A percentile compares a stretch with the other conserved stretches of the same genome.
Evolutionary conservation across 2,797 vertebrate genomes (phyloP).

Genomic region (Phyllotis vaccarum): DNA sequence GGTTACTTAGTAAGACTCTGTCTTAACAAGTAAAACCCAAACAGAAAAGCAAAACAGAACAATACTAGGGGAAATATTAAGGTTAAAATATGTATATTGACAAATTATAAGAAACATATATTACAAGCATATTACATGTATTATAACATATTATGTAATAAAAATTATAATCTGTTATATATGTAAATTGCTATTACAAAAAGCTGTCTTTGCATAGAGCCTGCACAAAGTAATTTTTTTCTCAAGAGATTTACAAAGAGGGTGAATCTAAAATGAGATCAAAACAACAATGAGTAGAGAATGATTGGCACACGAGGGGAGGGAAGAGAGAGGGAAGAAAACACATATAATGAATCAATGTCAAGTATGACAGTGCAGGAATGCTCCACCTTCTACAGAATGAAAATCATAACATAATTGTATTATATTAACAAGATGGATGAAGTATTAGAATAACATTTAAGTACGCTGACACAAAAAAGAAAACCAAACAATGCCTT

Average conservation of each 20-base stretch:
- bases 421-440: neutral
- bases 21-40: neutral
- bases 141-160: neutral
- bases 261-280: neutral
- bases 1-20: neutral
- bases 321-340: neutral
- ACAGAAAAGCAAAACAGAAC: neutral
- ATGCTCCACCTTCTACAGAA: neutral
- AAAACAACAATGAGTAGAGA: neutral
- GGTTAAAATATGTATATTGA: neutral
- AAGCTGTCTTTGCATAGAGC: neutral
- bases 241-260: neutral
- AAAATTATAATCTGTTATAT: neutral
- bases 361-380: neutral
- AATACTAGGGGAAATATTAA: neutral
- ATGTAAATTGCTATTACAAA: neutral
- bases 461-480: neutral
- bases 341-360: neutral
- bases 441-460: neutral
- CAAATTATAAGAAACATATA: neutral
- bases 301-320: neutral
- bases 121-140: neutral
- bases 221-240: neutral
- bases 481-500: neutral
- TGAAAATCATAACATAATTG: neutral